Evolutionary conservation across 2,113 vertebrate genomes (phyloP).

Genomic region (Pantherophis guttatus): DNA sequence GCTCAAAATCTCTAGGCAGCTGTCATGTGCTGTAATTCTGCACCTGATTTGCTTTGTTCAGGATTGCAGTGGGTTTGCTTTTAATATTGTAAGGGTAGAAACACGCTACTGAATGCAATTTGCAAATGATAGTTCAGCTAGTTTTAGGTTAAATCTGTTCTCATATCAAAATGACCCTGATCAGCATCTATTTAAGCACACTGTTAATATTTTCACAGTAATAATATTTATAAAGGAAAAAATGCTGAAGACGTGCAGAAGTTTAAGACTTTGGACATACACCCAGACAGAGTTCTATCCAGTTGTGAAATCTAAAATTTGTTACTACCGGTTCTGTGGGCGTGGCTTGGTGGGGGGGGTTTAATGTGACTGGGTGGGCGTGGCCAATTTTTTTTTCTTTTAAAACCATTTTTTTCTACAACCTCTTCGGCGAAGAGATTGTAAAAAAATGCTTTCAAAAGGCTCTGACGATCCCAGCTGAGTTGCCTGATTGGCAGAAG

Average conservation of each 20-base stretch:
- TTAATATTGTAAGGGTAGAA: background rate
- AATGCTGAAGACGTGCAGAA: background rate
- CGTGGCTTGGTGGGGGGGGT: too few species aligned
- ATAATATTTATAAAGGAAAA: background rate
- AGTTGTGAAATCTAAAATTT: too few species aligned
- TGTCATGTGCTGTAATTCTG: background rate
- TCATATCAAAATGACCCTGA: background rate
- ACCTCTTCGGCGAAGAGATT: too few species aligned
- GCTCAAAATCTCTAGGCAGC: constrained; percentile 1
- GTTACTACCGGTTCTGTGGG: too few species aligned
- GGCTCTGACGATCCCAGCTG: too few species aligned
- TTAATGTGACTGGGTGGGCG: too few species aligned
- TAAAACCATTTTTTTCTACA: too few species aligned
- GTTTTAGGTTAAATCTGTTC: background rate
- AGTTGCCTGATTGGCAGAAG: too few species aligned
- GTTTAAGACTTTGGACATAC: background rate
- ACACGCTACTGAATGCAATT: background rate
- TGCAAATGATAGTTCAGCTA: background rate
- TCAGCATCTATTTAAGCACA: background rate
- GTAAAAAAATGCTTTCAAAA: too few species aligned
- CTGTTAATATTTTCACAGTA: background rate
- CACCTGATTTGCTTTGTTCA: background rate
- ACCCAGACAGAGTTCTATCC: background rate
- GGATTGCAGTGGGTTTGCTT: background rate
- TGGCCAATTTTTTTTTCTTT: too few species aligned